Evolutionary conservation across 2,797 vertebrate species (phyloP).

Genomic region (Nyctalus aviator): DNA sequence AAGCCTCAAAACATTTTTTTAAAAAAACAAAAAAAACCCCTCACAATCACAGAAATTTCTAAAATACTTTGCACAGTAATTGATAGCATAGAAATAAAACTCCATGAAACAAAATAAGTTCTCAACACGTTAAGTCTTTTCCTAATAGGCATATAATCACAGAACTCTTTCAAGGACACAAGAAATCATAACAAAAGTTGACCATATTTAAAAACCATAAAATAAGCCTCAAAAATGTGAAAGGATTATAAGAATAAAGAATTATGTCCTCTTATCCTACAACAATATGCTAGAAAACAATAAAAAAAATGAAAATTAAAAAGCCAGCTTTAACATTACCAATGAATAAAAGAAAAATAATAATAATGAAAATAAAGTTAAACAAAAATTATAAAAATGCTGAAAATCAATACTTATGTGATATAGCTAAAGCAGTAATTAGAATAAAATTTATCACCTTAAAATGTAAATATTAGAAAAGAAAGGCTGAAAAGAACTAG

Average conservation of each 20-base stretch:
- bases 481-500: not conserved
- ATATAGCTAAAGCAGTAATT: slow-evolving; percentile 13
- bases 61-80: slow-evolving; percentile 3
- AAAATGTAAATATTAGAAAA: not conserved
- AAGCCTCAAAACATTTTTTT: not conserved
- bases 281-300: not conserved
- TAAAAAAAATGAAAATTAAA: not conserved
- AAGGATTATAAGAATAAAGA: slow-evolving; percentile 13
- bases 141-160: not conserved
- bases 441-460: not conserved
- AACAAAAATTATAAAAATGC: not conserved
- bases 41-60: not conserved
- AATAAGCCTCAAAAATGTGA: slow-evolving; percentile 17
- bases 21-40: slow-evolving; percentile 34
- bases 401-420: not conserved
- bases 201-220: not conserved
- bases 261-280: not conserved
- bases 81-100: not conserved
- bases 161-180: not conserved
- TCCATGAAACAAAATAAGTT: not conserved
- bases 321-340: not conserved
- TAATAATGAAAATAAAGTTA: slow-evolving; percentile 22
- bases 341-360: not conserved
- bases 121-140: slow-evolving; percentile 19
- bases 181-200: not conserved